Base-by-base conservation (phyloP, 1,140 invertebrate species). In the Drosophila miranda region DNA sequence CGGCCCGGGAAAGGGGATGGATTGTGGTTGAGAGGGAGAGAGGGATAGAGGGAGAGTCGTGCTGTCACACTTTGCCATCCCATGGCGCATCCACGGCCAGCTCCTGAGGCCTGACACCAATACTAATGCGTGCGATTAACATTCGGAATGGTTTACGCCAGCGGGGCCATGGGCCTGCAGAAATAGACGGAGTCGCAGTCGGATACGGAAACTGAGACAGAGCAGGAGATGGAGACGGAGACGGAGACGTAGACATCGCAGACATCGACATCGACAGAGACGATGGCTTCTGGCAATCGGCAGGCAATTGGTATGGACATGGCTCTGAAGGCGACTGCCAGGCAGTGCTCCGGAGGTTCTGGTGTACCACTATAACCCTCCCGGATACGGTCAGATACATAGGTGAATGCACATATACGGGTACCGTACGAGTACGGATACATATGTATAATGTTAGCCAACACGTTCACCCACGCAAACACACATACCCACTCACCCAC, bases 111-210 rank as follows among this genome's bases (percentile, higher is more conserved):
- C 79, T 88, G 83, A 88, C 83, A 88, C 82, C 83, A 87, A 87
- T 87, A 82, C 82, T 88, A 87, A 87, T 87, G 82, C 75, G 42
- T 82, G 71, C 82, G 82, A 87, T 88, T 87, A 87, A 87, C 75
- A 88, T 82, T 87, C 69, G 64, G 62, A 78, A 81, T 63, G 82
- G 52, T 57, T 61, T 66, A 41, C 56, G 16, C 28, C 43, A 51
- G 58, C 58, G 34, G 45, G 34, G 34, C 51, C 45, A 54, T 28
- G 11, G 23, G 52, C 42, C 53, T n/a, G 41, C 53, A 58, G 16
- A 7, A 28, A 42, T 34, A 58, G 55, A 38, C 43, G 16, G 28
- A 30, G n/a, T 14, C 16, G 53, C 41, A 11, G 51, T 21, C 8
- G 26, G 13, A 42, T 46, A 8, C n/a, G 16, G 21, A 5, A 16